Conservation (phyloP, 92 coral and sea anemone species). For the Parazoanthus atlanticus region DNA sequence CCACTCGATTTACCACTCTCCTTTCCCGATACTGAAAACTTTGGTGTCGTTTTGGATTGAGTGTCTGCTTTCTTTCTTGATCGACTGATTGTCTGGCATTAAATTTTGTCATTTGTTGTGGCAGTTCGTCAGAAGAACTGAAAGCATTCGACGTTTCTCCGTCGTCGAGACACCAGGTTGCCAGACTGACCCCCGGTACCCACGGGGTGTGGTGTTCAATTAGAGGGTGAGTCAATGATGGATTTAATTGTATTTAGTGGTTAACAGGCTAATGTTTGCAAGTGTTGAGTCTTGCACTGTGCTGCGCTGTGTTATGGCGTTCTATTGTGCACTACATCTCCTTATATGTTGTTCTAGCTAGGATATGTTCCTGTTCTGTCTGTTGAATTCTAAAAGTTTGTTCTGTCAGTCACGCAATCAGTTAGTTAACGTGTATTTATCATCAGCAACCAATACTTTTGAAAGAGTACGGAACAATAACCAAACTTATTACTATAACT, state of each 20-base stretch:
- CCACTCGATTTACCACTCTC: too few species aligned
- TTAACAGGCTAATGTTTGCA: neutral
- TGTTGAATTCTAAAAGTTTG: too few species aligned
- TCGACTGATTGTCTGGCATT: neutral
- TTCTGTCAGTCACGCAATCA: too few species aligned
- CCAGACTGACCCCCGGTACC: conserved; percentile 70
- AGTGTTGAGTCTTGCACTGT: neutral
- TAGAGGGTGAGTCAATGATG: conserved; percentile 67
- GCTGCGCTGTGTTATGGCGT: neutral
- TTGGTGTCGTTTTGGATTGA: neutral
- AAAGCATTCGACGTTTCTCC: conserved; percentile 69
- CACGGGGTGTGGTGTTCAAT: conserved; percentile 93
- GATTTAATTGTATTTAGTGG: neutral
- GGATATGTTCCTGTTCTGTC: too few species aligned
- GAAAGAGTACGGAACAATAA: too few species aligned
- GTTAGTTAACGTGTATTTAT: too few species aligned
- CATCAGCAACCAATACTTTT: too few species aligned
- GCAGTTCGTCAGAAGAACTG: conserved; percentile 76
- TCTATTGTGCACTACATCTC: neutral
- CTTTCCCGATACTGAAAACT: neutral
- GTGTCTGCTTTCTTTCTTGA: neutral
- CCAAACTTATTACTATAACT: too few species aligned
- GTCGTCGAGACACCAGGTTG: conserved; percentile 90
- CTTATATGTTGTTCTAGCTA: too few species aligned
- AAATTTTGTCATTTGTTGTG: neutral